Evolutionary conservation across 1,140 invertebrate genomes (phyloP).

Genomic region (Apis cerana): DNA sequence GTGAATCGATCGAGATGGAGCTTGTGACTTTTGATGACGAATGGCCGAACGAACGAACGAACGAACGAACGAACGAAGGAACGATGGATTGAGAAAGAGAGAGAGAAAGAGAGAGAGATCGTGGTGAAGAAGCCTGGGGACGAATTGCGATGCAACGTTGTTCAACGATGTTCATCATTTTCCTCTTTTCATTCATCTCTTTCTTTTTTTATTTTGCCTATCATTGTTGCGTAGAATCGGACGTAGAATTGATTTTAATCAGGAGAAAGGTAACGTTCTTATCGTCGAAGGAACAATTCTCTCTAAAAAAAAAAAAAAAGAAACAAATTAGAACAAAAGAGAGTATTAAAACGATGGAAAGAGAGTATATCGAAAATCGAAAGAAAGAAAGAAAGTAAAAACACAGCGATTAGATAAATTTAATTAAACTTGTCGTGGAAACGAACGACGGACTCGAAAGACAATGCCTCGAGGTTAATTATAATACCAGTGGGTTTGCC

Average conservation of each 20-base stretch:
- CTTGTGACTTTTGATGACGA: background rate
- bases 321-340: background rate
- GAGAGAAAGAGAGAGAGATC: background rate
- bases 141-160: background rate
- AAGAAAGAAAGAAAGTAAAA: no score
- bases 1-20: background rate
- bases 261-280: constrained; percentile 10
- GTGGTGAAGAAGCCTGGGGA: background rate
- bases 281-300: background rate
- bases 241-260: background rate
- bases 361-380: background rate
- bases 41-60: background rate
- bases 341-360: constrained; percentile 48
- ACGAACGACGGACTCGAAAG: background rate
- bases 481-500: background rate
- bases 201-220: background rate
- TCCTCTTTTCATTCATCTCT: background rate
- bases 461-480: constrained; percentile 16
- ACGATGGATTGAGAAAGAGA: background rate
- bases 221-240: background rate
- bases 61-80: constrained; percentile 12
- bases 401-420: constrained; percentile 43
- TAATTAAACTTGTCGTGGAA: constrained; percentile 52
- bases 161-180: background rate
- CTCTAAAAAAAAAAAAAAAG: background rate